These are phyloP conservation scores for Balaenoptera acutorostrata DNA, from an alignment of 2,113 vertebrate genomes.

Conservation along the genomic window DNA sequence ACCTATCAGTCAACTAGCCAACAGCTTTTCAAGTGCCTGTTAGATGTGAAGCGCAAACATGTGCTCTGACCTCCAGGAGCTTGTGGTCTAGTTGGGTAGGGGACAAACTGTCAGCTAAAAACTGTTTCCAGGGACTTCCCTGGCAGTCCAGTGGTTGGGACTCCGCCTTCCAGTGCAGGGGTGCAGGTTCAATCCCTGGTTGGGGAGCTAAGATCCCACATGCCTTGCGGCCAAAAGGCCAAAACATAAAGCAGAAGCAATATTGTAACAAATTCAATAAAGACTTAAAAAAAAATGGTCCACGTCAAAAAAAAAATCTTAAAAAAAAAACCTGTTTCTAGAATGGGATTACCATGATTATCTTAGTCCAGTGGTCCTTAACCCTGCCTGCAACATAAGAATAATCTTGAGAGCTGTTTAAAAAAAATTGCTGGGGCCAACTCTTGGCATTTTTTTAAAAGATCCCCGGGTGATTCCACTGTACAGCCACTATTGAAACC, in stretches of 20 bases:
- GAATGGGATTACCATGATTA: neutral
- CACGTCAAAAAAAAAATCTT: too few species aligned
- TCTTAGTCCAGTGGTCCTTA: neutral
- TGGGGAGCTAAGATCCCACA: too few species aligned
- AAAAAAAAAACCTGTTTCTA: neutral
- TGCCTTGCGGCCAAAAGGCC: too few species aligned
- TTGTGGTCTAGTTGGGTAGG: neutral
- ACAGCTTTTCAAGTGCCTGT: neutral
- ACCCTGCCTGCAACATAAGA: neutral
- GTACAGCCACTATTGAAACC: constrained; percentile 11
- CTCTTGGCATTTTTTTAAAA: neutral
- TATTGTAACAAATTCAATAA: too few species aligned
- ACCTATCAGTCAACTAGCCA: neutral
- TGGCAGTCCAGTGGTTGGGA: too few species aligned
- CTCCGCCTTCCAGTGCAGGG: too few species aligned
- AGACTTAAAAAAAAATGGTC: too few species aligned
- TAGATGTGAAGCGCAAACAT: neutral
- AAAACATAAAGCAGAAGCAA: too few species aligned
- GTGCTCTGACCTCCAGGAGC: neutral
- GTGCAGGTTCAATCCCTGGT: too few species aligned
- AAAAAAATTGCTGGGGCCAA: neutral
- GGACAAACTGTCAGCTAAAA: neutral
- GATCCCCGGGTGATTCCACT: neutral
- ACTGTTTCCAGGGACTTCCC: neutral
- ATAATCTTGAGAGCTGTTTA: neutral